These are phyloP conservation scores for Herpetotheres cachinnans DNA, from an alignment of 2,113 vertebrate species.

Conservation along the genomic window DNA sequence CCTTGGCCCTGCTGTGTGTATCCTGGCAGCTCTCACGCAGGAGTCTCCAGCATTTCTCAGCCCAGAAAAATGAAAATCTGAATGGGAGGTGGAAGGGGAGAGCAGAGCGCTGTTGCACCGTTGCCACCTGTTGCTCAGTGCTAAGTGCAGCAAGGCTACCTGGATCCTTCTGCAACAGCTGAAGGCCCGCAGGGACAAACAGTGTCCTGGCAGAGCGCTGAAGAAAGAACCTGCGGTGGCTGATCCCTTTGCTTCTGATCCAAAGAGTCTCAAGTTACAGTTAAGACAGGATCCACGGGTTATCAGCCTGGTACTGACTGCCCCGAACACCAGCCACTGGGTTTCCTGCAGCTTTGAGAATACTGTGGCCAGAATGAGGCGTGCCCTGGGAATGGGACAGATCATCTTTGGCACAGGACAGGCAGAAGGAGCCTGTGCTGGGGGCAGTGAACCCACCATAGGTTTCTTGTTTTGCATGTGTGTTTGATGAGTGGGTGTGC, in stretches of 20 bases:
- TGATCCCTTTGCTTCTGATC: not conserved
- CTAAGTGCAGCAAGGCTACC: not conserved
- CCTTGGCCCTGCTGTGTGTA: fast-evolving
- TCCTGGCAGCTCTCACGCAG: not conserved
- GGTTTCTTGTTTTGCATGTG: not conserved
- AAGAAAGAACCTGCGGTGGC: not conserved
- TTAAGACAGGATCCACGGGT: fast-evolving
- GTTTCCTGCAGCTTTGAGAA: not conserved
- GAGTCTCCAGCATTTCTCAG: not conserved
- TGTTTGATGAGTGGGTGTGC: not conserved
- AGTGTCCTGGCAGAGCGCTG: fast-evolving
- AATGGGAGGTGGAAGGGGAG: not conserved
- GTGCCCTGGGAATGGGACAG: not conserved
- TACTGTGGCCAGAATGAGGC: not conserved
- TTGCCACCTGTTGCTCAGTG: not conserved
- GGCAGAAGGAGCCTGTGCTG: not conserved
- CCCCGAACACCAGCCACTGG: fast-evolving
- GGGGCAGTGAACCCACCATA: not conserved
- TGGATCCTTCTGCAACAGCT: not conserved
- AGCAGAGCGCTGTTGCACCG: not conserved
- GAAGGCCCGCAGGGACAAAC: not conserved
- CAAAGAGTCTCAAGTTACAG: not conserved
- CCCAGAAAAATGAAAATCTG: not conserved
- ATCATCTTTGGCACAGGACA: not conserved
- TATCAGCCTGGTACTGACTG: not conserved